phyloP scores from a whole-genome alignment of 2,797 vertebrate genomes.

The Molossus molossus region DNA sequence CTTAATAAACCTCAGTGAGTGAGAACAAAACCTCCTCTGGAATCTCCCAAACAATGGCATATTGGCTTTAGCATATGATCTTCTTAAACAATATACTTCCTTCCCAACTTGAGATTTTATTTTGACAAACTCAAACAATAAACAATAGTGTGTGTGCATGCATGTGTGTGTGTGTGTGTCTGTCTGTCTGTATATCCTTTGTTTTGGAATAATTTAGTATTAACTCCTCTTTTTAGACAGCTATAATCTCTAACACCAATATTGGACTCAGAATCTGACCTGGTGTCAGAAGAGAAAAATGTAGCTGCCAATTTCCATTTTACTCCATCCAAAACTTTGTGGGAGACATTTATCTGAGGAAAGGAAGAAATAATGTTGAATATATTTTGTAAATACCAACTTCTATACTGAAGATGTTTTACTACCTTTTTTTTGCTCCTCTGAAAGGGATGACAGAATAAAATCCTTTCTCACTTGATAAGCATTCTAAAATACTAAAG shows the following conservation, averaged over 20 bases:
- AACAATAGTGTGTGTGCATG: background rate
- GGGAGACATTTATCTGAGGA: background rate
- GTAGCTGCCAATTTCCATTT: background rate
- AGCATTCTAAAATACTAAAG: background rate
- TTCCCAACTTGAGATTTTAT: slow-evolving; percentile 61
- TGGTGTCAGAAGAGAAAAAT: slow-evolving; percentile 33
- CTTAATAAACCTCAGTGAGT: background rate
- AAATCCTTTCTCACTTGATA: background rate
- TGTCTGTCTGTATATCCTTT: background rate
- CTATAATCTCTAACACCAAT: background rate
- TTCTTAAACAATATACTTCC: slow-evolving; percentile 73
- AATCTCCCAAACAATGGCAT: background rate
- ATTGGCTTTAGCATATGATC: slow-evolving; percentile 59
- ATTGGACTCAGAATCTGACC: slow-evolving; percentile 29
- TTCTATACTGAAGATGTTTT: background rate
- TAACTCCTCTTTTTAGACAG: slow-evolving; percentile 44
- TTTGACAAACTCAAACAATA: slow-evolving; percentile 76
- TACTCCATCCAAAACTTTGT: background rate
- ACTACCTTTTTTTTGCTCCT: background rate
- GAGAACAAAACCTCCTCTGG: slow-evolving; percentile 77
- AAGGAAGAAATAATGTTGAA: slow-evolving; percentile 35
- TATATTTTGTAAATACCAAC: slow-evolving; percentile 8
- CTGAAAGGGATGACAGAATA: slow-evolving; percentile 7
- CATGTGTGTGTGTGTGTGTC: background rate
- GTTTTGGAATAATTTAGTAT: slow-evolving; percentile 64